Evolutionary conservation across 2,113 vertebrate species (phyloP).

Genomic region (Tupaia tana): DNA sequence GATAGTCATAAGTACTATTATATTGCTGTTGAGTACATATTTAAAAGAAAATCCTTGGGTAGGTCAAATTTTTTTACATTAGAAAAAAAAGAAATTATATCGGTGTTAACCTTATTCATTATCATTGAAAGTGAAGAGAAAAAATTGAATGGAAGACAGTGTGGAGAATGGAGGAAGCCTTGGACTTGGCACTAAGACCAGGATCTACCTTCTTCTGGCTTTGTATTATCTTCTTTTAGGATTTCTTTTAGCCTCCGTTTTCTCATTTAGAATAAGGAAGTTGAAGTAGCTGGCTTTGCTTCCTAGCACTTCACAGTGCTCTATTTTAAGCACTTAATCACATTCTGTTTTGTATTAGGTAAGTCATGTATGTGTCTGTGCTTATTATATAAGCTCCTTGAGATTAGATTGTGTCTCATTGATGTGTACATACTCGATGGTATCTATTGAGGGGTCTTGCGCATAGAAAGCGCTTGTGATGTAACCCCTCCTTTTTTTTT

Average conservation of each 20-base stretch:
- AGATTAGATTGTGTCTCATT: background rate
- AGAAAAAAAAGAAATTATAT: background rate
- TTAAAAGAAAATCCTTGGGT: constrained; percentile 26
- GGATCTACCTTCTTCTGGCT: background rate
- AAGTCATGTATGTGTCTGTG: constrained; percentile 26
- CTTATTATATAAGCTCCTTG: constrained; percentile 24
- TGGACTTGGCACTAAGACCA: background rate
- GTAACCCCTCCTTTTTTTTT: background rate
- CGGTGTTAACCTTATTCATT: constrained; percentile 19
- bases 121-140: background rate
- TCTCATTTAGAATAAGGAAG: background rate
- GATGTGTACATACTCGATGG: background rate
- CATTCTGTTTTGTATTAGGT: constrained; percentile 36
- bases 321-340: constrained; percentile 36
- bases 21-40: background rate
- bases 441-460: background rate
- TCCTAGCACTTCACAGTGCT: background rate
- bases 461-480: background rate
- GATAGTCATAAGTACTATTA: background rate
- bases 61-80: background rate
- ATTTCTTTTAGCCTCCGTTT: constrained; percentile 26
- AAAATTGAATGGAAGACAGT: background rate
- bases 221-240: background rate
- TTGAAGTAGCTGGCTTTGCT: constrained; percentile 36
- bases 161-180: background rate